Evolutionary conservation across 2,113 vertebrate genomes (phyloP).

Genomic region (Rhinopomastus cyanomelas): DNA sequence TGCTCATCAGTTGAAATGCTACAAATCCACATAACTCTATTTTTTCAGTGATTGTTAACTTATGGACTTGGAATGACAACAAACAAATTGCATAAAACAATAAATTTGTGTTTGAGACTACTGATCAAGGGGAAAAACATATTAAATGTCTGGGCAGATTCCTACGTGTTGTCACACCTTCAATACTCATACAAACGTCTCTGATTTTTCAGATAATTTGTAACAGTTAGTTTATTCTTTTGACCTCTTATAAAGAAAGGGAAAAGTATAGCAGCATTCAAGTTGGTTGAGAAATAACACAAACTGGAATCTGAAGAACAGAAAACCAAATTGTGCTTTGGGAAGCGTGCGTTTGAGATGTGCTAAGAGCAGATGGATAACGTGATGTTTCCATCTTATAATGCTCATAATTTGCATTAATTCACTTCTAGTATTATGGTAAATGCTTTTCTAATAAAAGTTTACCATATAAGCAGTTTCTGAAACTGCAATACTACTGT

Average conservation of each 20-base stretch:
- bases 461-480: neutral
- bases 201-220: neutral
- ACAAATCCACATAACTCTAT: conserved; percentile 33
- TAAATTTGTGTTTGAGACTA: conserved; percentile 25
- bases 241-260: neutral
- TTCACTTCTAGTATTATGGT: neutral
- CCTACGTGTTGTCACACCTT: neutral
- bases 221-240: neutral
- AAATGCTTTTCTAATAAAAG: neutral
- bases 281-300: neutral
- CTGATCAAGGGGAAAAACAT: conserved; percentile 3
- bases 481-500: neutral
- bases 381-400: neutral
- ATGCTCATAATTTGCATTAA: neutral
- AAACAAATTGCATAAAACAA: conserved; percentile 30
- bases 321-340: conserved; percentile 3
- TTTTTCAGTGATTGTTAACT: conserved; percentile 48
- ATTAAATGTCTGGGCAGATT: conserved; percentile 5
- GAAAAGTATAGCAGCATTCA: neutral
- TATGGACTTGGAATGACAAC: conserved; percentile 4
- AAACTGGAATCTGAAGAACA: neutral
- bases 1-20: conserved; percentile 45
- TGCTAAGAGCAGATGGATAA: neutral
- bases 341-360: neutral
- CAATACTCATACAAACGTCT: neutral